A percentile compares a stretch with the other conserved stretches of the same genome.
Evolutionary conservation across 2,113 vertebrate species (phyloP).

Genomic region (Megalops atlanticus): DNA sequence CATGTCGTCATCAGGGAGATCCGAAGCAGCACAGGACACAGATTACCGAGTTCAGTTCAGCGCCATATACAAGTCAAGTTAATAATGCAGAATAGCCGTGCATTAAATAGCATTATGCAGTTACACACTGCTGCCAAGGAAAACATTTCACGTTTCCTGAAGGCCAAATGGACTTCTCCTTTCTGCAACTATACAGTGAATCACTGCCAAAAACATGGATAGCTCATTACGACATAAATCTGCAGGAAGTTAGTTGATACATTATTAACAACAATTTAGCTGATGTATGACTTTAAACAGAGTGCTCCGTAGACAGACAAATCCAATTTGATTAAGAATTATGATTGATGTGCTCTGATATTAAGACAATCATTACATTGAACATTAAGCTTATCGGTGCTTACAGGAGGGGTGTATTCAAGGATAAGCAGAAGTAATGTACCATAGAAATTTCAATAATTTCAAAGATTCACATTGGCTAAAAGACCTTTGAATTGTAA

Average conservation of each 20-base stretch:
- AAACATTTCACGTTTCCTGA: not conserved
- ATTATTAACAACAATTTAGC: not conserved
- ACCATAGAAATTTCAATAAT: not conserved
- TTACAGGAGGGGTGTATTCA: not conserved
- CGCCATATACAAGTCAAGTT: not conserved
- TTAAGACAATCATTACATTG: not conserved
- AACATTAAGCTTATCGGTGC: not conserved
- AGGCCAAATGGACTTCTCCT: not conserved
- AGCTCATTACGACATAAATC: not conserved
- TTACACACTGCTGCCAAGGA: not conserved
- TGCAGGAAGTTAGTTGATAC: not conserved
- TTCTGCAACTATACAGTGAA: not conserved
- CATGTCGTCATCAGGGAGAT: slow-evolving; percentile 54
- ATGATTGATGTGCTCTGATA: not conserved
- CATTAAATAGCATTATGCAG: not conserved
- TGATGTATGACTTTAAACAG: not conserved
- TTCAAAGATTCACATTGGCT: not conserved
- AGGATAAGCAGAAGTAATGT: not conserved
- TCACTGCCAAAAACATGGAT: not conserved
- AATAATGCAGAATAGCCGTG: not conserved
- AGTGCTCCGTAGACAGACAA: not conserved
- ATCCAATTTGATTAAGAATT: not conserved
- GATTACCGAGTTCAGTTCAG: slow-evolving; percentile 47
- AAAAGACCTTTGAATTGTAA: not conserved
- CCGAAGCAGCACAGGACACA: slow-evolving; percentile 51